These are phyloP conservation scores for Ascaphus truei DNA, from an alignment of 2,113 vertebrate genomes.

Conservation along the genomic window DNA sequence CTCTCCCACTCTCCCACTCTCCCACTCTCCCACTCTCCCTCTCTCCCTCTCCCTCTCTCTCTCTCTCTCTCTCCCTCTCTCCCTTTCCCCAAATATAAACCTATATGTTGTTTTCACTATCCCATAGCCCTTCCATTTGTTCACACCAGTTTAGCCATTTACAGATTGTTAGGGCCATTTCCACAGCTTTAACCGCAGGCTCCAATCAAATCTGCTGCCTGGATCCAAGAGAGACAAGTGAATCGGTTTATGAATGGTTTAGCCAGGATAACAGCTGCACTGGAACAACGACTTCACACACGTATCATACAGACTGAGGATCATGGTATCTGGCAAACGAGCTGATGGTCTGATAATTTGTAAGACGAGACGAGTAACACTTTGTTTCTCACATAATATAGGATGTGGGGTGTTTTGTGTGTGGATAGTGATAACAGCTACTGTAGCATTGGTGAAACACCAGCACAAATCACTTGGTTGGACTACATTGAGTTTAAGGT, in stretches of 20 bases:
- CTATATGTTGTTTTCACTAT: no score
- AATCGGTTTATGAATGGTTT: conserved; percentile 11
- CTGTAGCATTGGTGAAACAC: not conserved
- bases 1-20: no score
- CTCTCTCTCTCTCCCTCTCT: no score
- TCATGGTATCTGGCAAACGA: not conserved
- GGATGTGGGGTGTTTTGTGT: not conserved
- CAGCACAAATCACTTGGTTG: not conserved
- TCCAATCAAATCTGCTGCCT: not conserved
- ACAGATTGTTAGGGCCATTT: not conserved
- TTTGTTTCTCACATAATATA: conserved; percentile 5
- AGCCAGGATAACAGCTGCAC: conserved; percentile 28
- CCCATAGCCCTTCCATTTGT: not conserved
- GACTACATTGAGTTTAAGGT: no score
- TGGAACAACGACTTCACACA: conserved; percentile 6
- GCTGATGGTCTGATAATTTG: not conserved
- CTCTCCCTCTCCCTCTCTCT: no score
- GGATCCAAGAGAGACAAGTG: not conserved
- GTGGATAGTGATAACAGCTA: not conserved
- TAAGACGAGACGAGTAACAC: conserved; percentile 7
- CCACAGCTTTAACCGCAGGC: not conserved
- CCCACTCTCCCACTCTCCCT: no score
- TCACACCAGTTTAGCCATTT: not conserved
- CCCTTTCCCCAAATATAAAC: no score
- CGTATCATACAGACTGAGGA: conserved; percentile 5